Conservation (phyloP, 2,888 invertebrate species). For the Drosophila nr. perissopoda region DNA sequence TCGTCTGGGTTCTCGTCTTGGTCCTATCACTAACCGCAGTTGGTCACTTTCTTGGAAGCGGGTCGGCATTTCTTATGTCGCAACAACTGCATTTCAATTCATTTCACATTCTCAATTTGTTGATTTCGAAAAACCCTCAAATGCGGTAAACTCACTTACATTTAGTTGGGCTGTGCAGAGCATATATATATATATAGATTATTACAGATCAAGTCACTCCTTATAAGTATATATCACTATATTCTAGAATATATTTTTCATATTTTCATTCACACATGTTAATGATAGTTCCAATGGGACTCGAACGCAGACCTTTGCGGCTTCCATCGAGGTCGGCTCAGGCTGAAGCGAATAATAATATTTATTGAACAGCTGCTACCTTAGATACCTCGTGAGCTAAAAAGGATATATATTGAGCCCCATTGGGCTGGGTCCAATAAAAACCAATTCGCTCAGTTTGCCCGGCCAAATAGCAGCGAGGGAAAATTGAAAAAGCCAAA, state of each 20-base stretch:
- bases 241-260: not conserved
- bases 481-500: slow-evolving; percentile 61
- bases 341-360: not conserved
- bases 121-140: slow-evolving; percentile 5
- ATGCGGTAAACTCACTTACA: slow-evolving; percentile 13
- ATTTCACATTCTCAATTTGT: slow-evolving; percentile 46
- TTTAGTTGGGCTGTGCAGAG: not conserved
- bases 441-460: slow-evolving; percentile 28
- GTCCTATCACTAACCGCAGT: slow-evolving; percentile 73
- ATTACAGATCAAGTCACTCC: not conserved
- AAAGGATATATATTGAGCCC: not conserved
- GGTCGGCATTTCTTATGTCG: slow-evolving; percentile 53
- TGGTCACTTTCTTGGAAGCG: slow-evolving; percentile 71
- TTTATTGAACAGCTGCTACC: not conserved
- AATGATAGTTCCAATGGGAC: not conserved
- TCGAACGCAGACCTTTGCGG: not conserved
- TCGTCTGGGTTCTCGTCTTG: not conserved
- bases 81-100: slow-evolving; percentile 53
- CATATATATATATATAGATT: not conserved
- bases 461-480: slow-evolving; percentile 9
- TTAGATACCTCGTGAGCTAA: slow-evolving; percentile 2
- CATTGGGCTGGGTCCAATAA: slow-evolving; percentile 23
- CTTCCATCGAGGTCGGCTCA: not conserved
- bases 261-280: not conserved
- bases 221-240: not conserved